Evolutionary conservation across 2,113 vertebrate species (phyloP).

Genomic region (Siniperca chuatsi): DNA sequence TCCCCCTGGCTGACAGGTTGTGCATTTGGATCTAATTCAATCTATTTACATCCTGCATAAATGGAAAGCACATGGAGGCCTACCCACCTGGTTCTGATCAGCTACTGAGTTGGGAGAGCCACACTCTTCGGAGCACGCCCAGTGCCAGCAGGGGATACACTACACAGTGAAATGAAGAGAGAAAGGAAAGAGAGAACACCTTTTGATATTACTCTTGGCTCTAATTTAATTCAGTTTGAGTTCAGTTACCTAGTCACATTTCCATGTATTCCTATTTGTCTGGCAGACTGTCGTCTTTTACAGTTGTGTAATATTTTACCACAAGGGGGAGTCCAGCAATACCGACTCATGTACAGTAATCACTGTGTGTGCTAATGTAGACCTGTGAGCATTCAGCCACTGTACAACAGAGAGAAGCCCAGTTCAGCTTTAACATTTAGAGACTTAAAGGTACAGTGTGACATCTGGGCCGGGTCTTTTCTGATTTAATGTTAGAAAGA

Average conservation of each 20-base stretch:
- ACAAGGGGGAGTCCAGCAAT: slow-evolving; percentile 77
- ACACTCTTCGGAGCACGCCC: slow-evolving; percentile 57
- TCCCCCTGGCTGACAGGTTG: slow-evolving; percentile 83
- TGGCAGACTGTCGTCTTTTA: slow-evolving; percentile 37
- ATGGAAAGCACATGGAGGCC: slow-evolving; percentile 85
- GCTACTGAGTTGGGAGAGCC: slow-evolving; percentile 82
- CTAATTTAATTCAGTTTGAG: slow-evolving; percentile 62
- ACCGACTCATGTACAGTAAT: slow-evolving; percentile 14
- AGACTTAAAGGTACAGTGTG: not conserved
- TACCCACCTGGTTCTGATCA: slow-evolving; percentile 84
- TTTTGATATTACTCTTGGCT: slow-evolving; percentile 68
- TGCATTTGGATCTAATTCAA: slow-evolving; percentile 87
- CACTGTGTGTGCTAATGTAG: slow-evolving; percentile 18
- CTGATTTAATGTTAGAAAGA: slow-evolving; percentile 16
- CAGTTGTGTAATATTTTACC: slow-evolving; percentile 58
- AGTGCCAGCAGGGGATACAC: slow-evolving; percentile 63
- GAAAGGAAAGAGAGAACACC: slow-evolving; percentile 57
- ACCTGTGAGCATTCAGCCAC: slow-evolving; percentile 1
- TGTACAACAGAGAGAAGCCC: not conserved
- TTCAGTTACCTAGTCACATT: slow-evolving; percentile 45
- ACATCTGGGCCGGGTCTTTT: not conserved
- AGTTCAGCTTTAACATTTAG: not conserved
- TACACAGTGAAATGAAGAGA: slow-evolving; percentile 44
- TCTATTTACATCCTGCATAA: slow-evolving; percentile 84
- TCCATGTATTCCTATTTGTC: slow-evolving; percentile 39